Evolutionary conservation across 2,888 invertebrate species (phyloP).

Genomic region (Mythimna lalbum): DNA sequence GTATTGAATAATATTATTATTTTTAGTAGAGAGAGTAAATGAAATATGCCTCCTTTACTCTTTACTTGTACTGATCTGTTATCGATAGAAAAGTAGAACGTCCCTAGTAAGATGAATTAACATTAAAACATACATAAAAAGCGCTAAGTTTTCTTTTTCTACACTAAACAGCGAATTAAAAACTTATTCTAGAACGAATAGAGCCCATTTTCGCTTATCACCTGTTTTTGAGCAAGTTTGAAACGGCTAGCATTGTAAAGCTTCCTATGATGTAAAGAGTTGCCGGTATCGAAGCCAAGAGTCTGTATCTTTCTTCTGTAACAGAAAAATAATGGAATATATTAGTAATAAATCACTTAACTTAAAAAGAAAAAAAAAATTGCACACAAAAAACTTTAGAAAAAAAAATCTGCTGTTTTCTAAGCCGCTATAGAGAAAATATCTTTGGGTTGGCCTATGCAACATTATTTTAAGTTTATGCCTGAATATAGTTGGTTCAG

Average conservation of each 20-base stretch:
- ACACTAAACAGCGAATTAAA: constrained; percentile 49
- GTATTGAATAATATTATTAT: too few species aligned
- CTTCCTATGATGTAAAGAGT: constrained; percentile 94
- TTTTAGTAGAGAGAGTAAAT: too few species aligned
- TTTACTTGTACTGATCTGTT: too few species aligned
- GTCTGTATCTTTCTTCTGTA: constrained; percentile 94
- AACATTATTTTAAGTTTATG: too few species aligned
- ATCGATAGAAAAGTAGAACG: too few species aligned
- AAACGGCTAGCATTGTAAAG: constrained; percentile 92
- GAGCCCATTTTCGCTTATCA: constrained; percentile 74
- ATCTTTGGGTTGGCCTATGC: not conserved
- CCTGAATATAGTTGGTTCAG: too few species aligned
- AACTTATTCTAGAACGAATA: constrained; percentile 60
- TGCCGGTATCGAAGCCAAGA: constrained; percentile 95
- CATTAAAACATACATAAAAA: constrained; percentile 32
- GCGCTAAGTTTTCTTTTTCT: constrained; percentile 21
- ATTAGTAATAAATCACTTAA: constrained; percentile 5
- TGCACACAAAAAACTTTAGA: constrained; percentile 4
- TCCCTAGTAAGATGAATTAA: constrained; percentile 4
- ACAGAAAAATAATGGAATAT: constrained; percentile 73
- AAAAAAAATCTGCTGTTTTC: not conserved
- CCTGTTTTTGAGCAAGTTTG: constrained; percentile 80
- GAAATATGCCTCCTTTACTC: too few species aligned
- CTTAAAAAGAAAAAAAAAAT: not conserved
- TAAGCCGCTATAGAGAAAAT: not conserved